Percentiles rank a stretch among this genome's conserved stretches.
phyloP scores from a whole-genome alignment of 2,797 vertebrate species.

The Glyptemys insculpta region DNA sequence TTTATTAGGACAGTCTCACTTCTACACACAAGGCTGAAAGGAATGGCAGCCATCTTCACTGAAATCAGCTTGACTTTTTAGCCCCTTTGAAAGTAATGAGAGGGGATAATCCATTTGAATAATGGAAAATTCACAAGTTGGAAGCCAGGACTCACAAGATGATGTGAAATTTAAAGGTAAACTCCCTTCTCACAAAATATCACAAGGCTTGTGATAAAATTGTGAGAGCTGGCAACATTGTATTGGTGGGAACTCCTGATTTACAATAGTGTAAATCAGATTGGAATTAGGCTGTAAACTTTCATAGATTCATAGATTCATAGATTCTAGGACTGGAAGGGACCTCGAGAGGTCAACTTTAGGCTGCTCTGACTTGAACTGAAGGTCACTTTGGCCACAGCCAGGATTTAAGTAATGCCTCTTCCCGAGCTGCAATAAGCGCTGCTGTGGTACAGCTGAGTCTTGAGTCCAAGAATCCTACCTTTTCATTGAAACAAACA shows the following conservation, averaged over 20 bases:
- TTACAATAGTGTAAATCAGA: conserved; percentile 2
- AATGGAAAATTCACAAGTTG: neutral
- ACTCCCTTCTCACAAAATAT: neutral
- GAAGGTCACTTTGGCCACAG: conserved; percentile 43
- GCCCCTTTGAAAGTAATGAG: neutral
- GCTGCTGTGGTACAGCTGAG: neutral
- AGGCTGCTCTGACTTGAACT: neutral
- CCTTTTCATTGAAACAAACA: neutral
- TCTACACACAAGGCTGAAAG: neutral
- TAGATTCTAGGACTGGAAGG: too few relatives aligned
- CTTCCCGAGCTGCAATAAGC: neutral
- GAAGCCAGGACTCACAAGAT: neutral
- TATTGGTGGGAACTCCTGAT: neutral
- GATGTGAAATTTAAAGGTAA: neutral
- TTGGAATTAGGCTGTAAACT: neutral
- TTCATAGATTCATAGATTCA: too few relatives aligned
- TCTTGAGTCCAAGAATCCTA: neutral
- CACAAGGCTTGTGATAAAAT: neutral
- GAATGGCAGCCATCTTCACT: neutral
- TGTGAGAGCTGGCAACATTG: neutral
- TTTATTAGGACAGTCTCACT: neutral
- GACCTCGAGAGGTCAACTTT: too few relatives aligned
- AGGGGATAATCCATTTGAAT: neutral
- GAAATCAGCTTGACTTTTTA: neutral
- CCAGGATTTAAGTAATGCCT: neutral